Evolutionary conservation across 2,113 vertebrate genomes (phyloP).

Genomic region (Ivindomyrus marchei): DNA sequence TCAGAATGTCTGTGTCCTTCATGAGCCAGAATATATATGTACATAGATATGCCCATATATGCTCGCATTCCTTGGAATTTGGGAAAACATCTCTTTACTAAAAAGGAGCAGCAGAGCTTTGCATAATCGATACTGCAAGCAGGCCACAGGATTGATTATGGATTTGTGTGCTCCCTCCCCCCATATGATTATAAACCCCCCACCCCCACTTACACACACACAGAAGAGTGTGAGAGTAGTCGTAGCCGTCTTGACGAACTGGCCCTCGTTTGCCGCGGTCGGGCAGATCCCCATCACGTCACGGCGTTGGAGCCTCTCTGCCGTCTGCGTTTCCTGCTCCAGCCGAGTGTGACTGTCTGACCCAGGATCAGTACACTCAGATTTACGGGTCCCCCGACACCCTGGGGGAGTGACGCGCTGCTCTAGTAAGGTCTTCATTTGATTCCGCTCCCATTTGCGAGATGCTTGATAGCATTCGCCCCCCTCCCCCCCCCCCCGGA

Average conservation of each 20-base stretch:
- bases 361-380: slow-evolving; percentile 8
- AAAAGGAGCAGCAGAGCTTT: neutral
- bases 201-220: neutral
- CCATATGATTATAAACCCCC: neutral
- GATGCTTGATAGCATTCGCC: neutral
- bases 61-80: neutral
- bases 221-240: neutral
- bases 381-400: slow-evolving; percentile 27
- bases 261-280: slow-evolving; percentile 29
- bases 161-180: neutral
- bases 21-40: neutral
- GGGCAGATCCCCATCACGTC: slow-evolving; percentile 52
- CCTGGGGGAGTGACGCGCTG: neutral
- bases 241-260: neutral
- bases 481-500: neutral
- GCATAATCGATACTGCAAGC: neutral
- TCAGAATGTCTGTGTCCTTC: neutral
- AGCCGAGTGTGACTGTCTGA: slow-evolving; percentile 45
- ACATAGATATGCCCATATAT: neutral
- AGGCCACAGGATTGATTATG: neutral
- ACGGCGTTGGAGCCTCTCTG: slow-evolving; percentile 5
- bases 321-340: slow-evolving; percentile 35
- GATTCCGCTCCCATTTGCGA: neutral
- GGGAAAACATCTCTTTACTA: neutral
- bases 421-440: neutral